A percentile compares a stretch with the other conserved stretches of the same genome.
These are phyloP conservation scores for Cantharis rufa DNA, from an alignment of 2,888 invertebrate genomes.

Conservation along the genomic window DNA sequence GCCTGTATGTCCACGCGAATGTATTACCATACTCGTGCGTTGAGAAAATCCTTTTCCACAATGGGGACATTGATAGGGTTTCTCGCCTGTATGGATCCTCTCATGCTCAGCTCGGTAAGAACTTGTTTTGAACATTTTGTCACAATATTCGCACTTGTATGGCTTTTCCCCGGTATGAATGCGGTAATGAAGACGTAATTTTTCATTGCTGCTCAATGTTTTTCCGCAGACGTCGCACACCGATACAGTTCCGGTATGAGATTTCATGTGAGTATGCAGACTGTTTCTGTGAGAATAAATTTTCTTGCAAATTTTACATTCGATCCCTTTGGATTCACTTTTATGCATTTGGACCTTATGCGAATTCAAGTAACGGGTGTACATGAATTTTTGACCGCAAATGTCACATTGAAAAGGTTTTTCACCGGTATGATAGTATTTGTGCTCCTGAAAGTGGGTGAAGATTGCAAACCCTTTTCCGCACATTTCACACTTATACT, in stretches of 20 bases:
- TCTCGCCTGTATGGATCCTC: conserved; percentile 60
- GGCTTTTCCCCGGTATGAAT: conserved; percentile 37
- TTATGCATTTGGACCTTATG: conserved; percentile 58
- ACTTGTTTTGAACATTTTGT: conserved; percentile 56
- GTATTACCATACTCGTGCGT: conserved; percentile 30
- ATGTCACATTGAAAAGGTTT: conserved; percentile 58
- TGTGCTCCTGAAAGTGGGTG: conserved; percentile 56
- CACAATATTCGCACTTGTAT: conserved; percentile 38
- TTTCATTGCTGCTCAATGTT: conserved; percentile 49
- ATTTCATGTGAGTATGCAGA: conserved; percentile 48
- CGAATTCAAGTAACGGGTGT: conserved; percentile 59
- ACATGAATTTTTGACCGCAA: conserved; percentile 61
- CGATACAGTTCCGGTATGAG: conserved; percentile 59
- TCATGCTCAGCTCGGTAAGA: conserved; percentile 65
- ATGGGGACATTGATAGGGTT: conserved; percentile 46
- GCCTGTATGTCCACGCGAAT: conserved; percentile 37
- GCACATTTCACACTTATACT: conserved; percentile 57
- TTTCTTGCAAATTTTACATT: conserved; percentile 51
- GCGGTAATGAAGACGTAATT: conserved; percentile 49
- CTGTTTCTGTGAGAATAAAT: conserved; percentile 49
- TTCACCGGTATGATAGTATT: conserved; percentile 59
- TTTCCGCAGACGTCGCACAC: conserved; percentile 54
- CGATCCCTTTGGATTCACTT: conserved; percentile 52
- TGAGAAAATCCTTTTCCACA: conserved; percentile 35
- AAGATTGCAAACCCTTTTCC: conserved; percentile 53